Conservation (phyloP, 2,797 vertebrate species). For the Crenichthys baileyi region DNA sequence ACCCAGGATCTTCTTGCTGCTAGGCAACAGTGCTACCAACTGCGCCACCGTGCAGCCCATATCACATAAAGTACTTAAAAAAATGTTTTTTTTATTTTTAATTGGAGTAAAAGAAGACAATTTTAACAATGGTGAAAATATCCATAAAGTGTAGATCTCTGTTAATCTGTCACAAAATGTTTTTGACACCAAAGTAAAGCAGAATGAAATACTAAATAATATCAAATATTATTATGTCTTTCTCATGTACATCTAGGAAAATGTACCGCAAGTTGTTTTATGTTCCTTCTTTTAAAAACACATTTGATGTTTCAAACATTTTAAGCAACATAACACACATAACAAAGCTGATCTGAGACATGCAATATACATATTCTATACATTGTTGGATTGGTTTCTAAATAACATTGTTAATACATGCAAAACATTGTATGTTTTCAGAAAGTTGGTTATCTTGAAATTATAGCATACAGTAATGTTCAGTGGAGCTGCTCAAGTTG, state of each 20-base stretch:
- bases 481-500: conserved; percentile 2
- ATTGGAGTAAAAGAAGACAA: too few relatives aligned
- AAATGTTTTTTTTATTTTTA: too few relatives aligned
- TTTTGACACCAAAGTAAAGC: background rate
- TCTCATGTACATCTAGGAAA: too few relatives aligned
- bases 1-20: too few relatives aligned
- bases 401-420: conserved; percentile 3
- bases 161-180: background rate
- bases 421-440: conserved; percentile 5
- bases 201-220: too few relatives aligned
- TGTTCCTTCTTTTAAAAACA: too few relatives aligned
- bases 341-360: background rate
- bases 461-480: background rate
- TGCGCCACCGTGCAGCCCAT: too few relatives aligned
- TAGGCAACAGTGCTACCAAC: too few relatives aligned
- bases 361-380: background rate
- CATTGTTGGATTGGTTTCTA: background rate
- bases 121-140: background rate
- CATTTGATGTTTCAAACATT: too few relatives aligned
- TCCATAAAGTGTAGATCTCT: background rate
- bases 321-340: background rate
- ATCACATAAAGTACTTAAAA: too few relatives aligned
- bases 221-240: too few relatives aligned
- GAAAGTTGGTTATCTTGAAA: conserved; percentile 10
- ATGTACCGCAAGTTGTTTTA: too few relatives aligned